Evolutionary conservation across 2,113 vertebrate species (phyloP).

Genomic region (Sceloporus undulatus): DNA sequence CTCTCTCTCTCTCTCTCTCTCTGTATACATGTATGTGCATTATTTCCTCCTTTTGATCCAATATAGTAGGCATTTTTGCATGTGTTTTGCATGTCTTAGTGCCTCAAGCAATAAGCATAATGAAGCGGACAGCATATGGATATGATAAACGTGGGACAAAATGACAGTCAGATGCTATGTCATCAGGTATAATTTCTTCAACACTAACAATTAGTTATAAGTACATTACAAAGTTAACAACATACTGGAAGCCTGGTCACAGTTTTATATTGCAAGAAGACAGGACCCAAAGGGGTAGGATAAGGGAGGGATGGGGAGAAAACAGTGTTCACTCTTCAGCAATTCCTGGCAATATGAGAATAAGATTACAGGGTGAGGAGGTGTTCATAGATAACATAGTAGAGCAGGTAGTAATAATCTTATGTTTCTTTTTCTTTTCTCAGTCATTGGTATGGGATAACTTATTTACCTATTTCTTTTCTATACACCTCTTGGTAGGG

Average conservation of each 20-base stretch:
- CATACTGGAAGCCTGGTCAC: not conserved
- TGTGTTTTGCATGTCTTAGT: not conserved
- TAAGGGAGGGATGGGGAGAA: not conserved
- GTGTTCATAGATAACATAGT: not conserved
- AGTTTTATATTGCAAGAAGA: not conserved
- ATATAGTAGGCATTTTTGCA: not conserved
- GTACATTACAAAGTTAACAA: not conserved
- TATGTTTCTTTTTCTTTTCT: not conserved
- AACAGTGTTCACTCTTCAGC: not conserved
- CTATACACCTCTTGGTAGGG: not conserved
- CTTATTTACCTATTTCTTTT: not conserved
- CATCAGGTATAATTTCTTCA: not conserved
- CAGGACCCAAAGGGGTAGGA: not conserved
- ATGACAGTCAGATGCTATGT: not conserved
- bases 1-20: no score
- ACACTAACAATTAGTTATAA: not conserved
- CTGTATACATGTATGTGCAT: not conserved
- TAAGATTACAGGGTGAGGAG: not conserved
- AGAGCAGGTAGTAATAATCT: no score
- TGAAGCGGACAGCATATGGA: not conserved
- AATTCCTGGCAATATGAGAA: not conserved
- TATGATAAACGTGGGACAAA: not conserved
- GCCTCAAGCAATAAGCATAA: not conserved
- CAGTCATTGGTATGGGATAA: not conserved
- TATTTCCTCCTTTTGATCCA: not conserved